A percentile compares a stretch with the other conserved stretches of the same genome.
Evolutionary conservation across 2,888 invertebrate genomes (phyloP).

Genomic region (Hartigia nigra): DNA sequence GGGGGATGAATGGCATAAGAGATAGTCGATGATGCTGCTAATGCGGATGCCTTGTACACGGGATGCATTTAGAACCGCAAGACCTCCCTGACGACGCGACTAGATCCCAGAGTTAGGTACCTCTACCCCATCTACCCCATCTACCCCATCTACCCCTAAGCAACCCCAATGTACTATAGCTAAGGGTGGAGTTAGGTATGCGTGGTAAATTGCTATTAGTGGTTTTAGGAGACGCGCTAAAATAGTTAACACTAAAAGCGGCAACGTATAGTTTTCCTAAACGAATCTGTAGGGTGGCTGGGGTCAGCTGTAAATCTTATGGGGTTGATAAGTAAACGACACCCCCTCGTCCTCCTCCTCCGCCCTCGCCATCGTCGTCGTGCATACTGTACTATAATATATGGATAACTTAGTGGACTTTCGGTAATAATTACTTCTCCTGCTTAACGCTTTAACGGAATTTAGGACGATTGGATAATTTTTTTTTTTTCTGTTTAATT

Average conservation of each 20-base stretch:
- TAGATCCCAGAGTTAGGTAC: neutral
- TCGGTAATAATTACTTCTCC: neutral
- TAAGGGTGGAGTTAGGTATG: neutral
- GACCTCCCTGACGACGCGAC: neutral
- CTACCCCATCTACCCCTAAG: too few relatives aligned
- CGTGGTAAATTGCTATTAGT: slow-evolving; percentile 39
- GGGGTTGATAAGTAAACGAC: neutral
- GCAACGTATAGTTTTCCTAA: neutral
- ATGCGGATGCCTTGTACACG: neutral
- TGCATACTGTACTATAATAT: neutral
- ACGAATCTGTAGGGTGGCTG: neutral
- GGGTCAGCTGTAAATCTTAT: neutral
- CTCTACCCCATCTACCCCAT: too few relatives aligned
- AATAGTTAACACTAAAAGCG: slow-evolving; percentile 10
- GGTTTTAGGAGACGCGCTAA: slow-evolving; percentile 30
- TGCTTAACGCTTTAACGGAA: neutral
- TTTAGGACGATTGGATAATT: neutral
- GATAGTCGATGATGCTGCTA: neutral
- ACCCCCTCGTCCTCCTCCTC: too few relatives aligned
- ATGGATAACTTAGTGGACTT: neutral
- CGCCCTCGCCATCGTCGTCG: too few relatives aligned
- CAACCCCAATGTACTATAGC: neutral
- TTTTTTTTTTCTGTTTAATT: neutral
- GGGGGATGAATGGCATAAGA: neutral
- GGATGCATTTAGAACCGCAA: neutral